Percentiles rank a stretch among this genome's conserved stretches.
Evolutionary conservation across 2,113 vertebrate species (phyloP).

Genomic region (Eubucco bourcierii): DNA sequence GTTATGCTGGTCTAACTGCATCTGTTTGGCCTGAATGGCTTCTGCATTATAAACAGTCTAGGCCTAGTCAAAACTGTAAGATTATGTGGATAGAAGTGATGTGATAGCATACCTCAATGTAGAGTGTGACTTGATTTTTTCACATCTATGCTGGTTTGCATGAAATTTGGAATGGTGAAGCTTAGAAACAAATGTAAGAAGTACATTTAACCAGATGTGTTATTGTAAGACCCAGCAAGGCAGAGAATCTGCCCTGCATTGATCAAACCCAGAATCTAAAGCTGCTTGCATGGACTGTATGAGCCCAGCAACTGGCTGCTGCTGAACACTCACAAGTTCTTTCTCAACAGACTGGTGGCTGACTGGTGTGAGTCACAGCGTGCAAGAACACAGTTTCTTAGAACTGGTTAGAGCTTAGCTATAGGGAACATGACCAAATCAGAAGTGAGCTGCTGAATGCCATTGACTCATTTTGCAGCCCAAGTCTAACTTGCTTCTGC

Average conservation of each 20-base stretch:
- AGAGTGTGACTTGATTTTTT: not conserved
- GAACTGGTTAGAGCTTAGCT: not conserved
- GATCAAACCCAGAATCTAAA: not conserved
- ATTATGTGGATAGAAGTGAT: not conserved
- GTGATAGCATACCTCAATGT: not conserved
- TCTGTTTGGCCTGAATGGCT: not conserved
- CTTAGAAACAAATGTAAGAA: not conserved
- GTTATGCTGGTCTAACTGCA: not conserved
- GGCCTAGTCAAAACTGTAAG: not conserved
- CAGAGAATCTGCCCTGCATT: not conserved
- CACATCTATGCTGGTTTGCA: not conserved
- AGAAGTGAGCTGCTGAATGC: not conserved
- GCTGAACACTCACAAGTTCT: not conserved
- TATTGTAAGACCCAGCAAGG: not conserved
- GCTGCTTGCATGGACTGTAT: not conserved
- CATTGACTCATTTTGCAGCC: not conserved
- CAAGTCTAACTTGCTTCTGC: not conserved
- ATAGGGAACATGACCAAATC: not conserved
- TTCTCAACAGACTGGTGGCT: not conserved
- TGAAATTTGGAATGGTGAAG: not conserved
- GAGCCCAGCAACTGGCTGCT: not conserved
- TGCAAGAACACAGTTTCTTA: not conserved
- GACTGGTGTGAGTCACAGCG: not conserved
- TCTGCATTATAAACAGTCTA: not conserved
- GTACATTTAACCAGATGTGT: accelerated